phyloP scores from a whole-genome alignment of 2,113 vertebrate genomes.

The Oreamnos americanus region DNA sequence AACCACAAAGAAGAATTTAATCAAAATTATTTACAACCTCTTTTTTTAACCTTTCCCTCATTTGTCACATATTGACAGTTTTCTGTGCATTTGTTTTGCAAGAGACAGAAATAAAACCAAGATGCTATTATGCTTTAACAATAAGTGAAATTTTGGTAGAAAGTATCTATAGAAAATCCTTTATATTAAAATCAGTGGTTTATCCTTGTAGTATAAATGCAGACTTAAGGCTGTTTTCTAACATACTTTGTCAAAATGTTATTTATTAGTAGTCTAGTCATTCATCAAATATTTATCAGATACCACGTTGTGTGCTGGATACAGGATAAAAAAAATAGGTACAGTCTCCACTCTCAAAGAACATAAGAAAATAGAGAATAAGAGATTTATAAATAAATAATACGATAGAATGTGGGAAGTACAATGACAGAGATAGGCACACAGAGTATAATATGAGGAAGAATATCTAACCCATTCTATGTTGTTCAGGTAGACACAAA shows the following conservation, averaged over 20 bases:
- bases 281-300: slow-evolving; percentile 8
- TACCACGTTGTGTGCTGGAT: not conserved
- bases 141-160: not conserved
- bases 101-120: slow-evolving; percentile 2
- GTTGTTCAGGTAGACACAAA: not conserved
- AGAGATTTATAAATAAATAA: not conserved
- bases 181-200: slow-evolving; percentile 3
- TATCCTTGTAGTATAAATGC: not conserved
- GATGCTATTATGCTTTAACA: slow-evolving; percentile 13
- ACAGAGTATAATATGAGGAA: not conserved
- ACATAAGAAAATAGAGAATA: not conserved
- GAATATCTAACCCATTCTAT: not conserved
- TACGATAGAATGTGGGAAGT: not conserved
- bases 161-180: not conserved
- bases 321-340: not conserved
- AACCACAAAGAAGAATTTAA: not conserved
- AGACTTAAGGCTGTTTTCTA: not conserved
- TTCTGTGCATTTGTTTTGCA: not conserved
- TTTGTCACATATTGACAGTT: not conserved
- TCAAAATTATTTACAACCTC: slow-evolving; percentile 11
- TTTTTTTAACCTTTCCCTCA: not conserved
- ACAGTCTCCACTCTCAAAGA: not conserved
- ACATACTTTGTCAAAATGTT: not conserved
- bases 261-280: slow-evolving; percentile 1
- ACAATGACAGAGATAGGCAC: not conserved